Conservation (phyloP, 2,797 vertebrate species). For the Miichthys miiuy region DNA sequence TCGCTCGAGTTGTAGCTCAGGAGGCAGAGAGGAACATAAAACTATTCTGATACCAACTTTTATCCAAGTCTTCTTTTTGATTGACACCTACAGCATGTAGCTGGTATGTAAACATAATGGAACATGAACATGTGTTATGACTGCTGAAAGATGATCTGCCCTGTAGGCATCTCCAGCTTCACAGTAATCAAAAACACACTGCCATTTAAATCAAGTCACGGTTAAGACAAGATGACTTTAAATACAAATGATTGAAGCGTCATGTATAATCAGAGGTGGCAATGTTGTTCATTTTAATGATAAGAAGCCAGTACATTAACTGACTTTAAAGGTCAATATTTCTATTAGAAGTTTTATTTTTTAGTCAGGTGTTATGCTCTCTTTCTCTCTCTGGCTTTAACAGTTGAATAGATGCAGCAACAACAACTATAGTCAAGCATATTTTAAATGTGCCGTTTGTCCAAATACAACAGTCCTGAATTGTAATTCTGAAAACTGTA, state of each 20-base stretch:
- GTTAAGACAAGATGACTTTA: not conserved
- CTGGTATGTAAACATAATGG: no score
- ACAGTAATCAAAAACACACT: constrained; percentile 34
- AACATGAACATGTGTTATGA: not conserved
- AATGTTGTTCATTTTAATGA: no score
- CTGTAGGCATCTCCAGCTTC: not conserved
- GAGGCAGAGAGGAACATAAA: not conserved
- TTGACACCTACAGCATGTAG: not conserved
- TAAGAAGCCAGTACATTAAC: no score
- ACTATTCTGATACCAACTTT: not conserved
- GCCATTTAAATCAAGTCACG: not conserved
- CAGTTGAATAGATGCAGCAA: not conserved
- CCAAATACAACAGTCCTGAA: not conserved
- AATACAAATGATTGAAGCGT: not conserved
- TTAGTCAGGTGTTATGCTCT: no score
- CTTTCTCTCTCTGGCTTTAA: not conserved
- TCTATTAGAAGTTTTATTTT: no score
- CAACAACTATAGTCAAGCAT: no score
- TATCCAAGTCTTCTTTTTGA: not conserved
- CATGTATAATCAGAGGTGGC: not conserved
- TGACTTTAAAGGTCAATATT: no score
- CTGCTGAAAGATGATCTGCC: constrained; percentile 24
- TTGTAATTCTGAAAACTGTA: no score
- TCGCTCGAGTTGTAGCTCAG: not conserved
- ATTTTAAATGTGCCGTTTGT: not conserved